phyloP scores from a whole-genome alignment of 2,888 invertebrate genomes.

The Xylota segnis region DNA sequence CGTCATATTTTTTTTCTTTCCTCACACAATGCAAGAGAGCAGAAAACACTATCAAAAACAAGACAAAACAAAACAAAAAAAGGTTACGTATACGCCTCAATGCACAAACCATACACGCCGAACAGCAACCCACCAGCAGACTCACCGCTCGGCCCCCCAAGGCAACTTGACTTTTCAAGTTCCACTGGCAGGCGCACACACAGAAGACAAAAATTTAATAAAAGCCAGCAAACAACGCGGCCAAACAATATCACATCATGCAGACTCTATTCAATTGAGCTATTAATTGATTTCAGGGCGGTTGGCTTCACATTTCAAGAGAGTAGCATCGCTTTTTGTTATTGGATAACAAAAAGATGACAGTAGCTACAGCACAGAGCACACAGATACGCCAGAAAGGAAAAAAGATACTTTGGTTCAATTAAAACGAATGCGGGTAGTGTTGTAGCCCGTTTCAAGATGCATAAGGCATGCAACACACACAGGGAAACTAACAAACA shows the following conservation, averaged over 20 bases:
- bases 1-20: not conserved
- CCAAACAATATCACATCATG: slow-evolving; percentile 64
- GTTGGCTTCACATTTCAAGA: slow-evolving; percentile 20
- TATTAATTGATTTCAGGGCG: slow-evolving; percentile 70
- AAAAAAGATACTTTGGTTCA: slow-evolving; percentile 55
- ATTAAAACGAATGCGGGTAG: slow-evolving; percentile 37
- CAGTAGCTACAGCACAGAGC: slow-evolving; percentile 24
- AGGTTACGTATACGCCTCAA: slow-evolving; percentile 63
- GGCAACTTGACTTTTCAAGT: slow-evolving; percentile 72
- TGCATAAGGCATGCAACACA: slow-evolving; percentile 14
- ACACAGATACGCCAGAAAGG: slow-evolving; percentile 24
- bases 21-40: slow-evolving; percentile 39
- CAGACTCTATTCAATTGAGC: slow-evolving; percentile 73
- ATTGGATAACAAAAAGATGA: slow-evolving; percentile 71
- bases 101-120: slow-evolving; percentile 36
- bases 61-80: slow-evolving; percentile 16
- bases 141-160: slow-evolving; percentile 34
- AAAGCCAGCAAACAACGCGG: slow-evolving; percentile 44
- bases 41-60: not conserved
- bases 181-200: slow-evolving; percentile 44
- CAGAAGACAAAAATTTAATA: slow-evolving; percentile 52
- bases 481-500: too few relatives aligned
- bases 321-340: slow-evolving; percentile 28
- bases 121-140: slow-evolving; percentile 8
- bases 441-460: slow-evolving; percentile 22